Base-by-base conservation (phyloP, 2,797 vertebrate genomes). In the Micropoecilia bifurca region DNA sequence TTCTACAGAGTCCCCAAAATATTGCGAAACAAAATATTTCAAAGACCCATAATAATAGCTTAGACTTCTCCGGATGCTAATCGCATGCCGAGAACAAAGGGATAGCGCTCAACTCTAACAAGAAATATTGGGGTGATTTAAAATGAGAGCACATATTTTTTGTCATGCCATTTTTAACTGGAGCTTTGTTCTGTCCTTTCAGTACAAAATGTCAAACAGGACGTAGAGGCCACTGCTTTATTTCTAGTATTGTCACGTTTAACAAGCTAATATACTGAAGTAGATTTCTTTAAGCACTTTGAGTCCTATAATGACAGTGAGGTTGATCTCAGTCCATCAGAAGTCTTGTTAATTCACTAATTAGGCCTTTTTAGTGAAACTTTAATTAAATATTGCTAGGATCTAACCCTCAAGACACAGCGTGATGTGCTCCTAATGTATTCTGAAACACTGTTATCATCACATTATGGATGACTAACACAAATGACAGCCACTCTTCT, bases 381-480 rank as follows among this genome's bases (percentile, higher is more conserved):
- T 73, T 13, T 82, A 30, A 81, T 76, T 82, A 73, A 39, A 84
- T 85, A 71, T 75, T 76, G 59, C 77, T 66, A 74, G 66, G 66
- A 81, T 82, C 41, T 75, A 72, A 79, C 73, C 36, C 61, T 55
- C 57, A 39, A 69, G 83, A 73, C 53, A 43, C 76, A 20, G 41
- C 48, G 30, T 45, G 57, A 78, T 81, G 18, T 76, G 46, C 75
- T 83, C 55, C 73, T 41, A 77, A 84, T 84, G 74, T 75, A 71
- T 83, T 76, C 75, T 50, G 36, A 83, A 87, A 77, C 61, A 59
- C 48, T 88, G 79, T 83, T 78, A 87, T 90, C 78, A 77, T 83
- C 83, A 76, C 74, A 89, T 91, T 86, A 88, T 84, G 75, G 73
- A 83, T 81, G 77, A 85, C 71, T 55, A 76, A 83, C 78, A 87